Evolutionary conservation across 1,140 invertebrate genomes (phyloP), one percentile per base, ranked within the genome.

Genomic region (Elysia chlorotica): DNA sequence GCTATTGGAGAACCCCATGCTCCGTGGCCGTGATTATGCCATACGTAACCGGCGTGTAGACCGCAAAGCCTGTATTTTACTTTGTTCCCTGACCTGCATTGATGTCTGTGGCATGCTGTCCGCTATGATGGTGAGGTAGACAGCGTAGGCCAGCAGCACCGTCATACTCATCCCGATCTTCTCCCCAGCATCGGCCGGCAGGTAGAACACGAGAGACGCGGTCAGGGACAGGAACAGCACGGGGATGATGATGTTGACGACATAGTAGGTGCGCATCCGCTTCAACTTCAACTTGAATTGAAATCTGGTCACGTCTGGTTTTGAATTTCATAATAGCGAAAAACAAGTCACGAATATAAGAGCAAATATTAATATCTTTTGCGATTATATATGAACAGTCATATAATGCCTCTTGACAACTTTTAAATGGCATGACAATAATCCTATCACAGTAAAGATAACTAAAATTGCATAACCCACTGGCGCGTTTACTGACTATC

Each of bases 91-190:
- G n/a, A 78, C 56, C 36, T 74, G 65, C 28, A 77, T 59, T 17
- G 74, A 76, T 4, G 81, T 80, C 37, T 74, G 71, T 0, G 82
- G 82, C 63, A 82, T 83, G 63, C 74, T 73, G 28, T 81, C 78
- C 21, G 78, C 71, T 19, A 83, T 73, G 25, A 80, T 56, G 31
- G 80, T 70, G 69, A 81, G 74, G 28, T 79, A 78, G 48, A 83
- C 79, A 35, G 79, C 79, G 30, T 77, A 75, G 21, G 81, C 75
- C 53, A 82, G 73, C 33, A 83, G 78, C 21, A 81, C 81, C 0
- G 81, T 82, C 28, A 83, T 76, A 28, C 76, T 79, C 30, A 83
- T 75, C 19, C 71, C 76, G 56, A 83, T 76, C 71, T 83, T 83
- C 65, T 83, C 81, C 3, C 79, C 82, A 35, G 67, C 57, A 36